These are phyloP conservation scores for Pantherophis alleghaniensis DNA, from an alignment of 2,797 vertebrate species.

Conservation along the genomic window DNA sequence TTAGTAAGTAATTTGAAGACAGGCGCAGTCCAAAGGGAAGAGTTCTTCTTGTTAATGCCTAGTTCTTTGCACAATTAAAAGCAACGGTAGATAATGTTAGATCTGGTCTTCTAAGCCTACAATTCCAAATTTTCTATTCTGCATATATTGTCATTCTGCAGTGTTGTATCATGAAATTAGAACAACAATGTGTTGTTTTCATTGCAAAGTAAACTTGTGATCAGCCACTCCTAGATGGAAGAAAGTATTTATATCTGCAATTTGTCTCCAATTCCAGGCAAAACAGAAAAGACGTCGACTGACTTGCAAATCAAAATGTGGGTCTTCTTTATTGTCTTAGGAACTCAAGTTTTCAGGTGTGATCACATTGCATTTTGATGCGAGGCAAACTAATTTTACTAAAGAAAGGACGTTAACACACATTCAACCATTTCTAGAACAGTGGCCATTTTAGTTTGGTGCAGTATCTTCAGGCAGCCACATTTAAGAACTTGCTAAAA, in stretches of 20 bases:
- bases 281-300: not conserved
- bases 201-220: not conserved
- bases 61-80: not conserved
- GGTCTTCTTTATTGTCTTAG: not conserved
- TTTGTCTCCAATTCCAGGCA: not conserved
- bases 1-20: not conserved
- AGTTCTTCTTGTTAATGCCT: not conserved
- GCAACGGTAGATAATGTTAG: not conserved
- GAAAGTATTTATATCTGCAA: too few species aligned
- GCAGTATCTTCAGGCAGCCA: not conserved
- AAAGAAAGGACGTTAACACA: not conserved
- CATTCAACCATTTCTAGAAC: not conserved
- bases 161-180: not conserved
- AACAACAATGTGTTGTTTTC: not conserved
- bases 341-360: not conserved
- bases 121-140: not conserved
- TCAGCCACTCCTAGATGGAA: not conserved
- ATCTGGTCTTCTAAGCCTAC: not conserved
- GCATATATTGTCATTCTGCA: not conserved
- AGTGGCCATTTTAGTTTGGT: not conserved
- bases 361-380: not conserved
- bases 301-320: not conserved
- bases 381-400: not conserved
- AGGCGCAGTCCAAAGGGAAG: not conserved
- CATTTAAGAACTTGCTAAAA: not conserved